These are phyloP conservation scores for Anoplolepis gracilipes DNA, from an alignment of 1,140 invertebrate species.

Conservation along the genomic window DNA sequence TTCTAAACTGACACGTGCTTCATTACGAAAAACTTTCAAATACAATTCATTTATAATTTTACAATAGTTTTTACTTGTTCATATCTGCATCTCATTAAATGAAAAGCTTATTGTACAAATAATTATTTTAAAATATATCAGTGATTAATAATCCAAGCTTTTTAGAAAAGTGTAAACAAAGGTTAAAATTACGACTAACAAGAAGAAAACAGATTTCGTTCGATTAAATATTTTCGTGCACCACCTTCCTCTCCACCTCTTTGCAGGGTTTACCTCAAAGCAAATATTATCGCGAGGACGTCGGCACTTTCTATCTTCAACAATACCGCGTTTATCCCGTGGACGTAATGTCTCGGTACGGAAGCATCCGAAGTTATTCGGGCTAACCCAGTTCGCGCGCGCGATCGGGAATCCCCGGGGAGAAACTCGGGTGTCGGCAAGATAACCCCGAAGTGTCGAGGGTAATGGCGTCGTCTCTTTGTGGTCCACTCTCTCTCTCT, in stretches of 20 bases:
- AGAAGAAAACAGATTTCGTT: constrained; percentile 18
- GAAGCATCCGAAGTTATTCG: constrained; percentile 39
- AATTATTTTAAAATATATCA: neutral
- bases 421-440: constrained; percentile 33
- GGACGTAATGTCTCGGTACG: constrained; percentile 17
- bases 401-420: constrained; percentile 31
- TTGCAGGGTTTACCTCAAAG: neutral
- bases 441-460: constrained; percentile 43
- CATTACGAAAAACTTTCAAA: neutral
- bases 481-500: constrained; percentile 48
- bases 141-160: neutral
- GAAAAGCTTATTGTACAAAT: neutral
- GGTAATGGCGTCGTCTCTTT: constrained; percentile 51
- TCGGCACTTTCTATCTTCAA: neutral
- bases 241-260: neutral
- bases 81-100: neutral
- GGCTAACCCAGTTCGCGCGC: constrained; percentile 63
- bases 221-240: constrained; percentile 34
- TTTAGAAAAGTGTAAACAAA: neutral
- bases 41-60: neutral
- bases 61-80: neutral
- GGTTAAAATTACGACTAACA: constrained; percentile 24
- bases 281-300: constrained; percentile 12
- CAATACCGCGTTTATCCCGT: neutral
- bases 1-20: neutral